Base-by-base conservation (phyloP, 2,113 vertebrate species). In the Nycticryphes semicollaris region DNA sequence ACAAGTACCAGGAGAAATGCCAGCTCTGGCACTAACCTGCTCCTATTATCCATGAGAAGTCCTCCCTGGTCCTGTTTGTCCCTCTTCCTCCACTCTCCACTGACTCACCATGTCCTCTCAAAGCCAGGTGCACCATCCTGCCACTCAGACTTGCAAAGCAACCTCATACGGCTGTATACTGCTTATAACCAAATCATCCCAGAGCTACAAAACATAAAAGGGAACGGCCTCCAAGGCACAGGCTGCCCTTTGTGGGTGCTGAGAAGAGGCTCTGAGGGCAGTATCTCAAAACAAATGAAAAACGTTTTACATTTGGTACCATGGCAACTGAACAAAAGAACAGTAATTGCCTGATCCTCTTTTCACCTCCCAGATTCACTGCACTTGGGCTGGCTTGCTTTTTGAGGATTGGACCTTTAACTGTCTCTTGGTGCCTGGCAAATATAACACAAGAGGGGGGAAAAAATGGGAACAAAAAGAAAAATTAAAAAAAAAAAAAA, bases 241-340 rank as follows among this genome's bases (percentile, higher is more conserved):
- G 16, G 4, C 30, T 73, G 74, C n/a, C 56, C 57, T 27, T 87
- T 87, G 31, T 37, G n/a, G 69, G 11, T 22, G 14, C 24, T 31
- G 37, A 57, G 19, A 90, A 79, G 48, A 76, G 51, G 24, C 35
- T 94, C 70, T 51, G 31, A 93, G 67, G 39, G 74, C 33, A 70
- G 35, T 37, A 81, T 84, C 41, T 92, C 5, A 9, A 88, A 91
- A 86, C 9, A 88, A 91, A 93, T 23, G 37, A 53, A 90, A 88
- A 93, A 77, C 1, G 3, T 88, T 90, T 90, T 88, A 57, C 16
- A 17, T 79, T 79, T 85, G 35, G 30, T 91, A 64, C 53, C 72
- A 90, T 83, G 41, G 75, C 33, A 95, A 85, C 74, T 60, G 78
- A 91, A 80, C 22, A 90, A 90, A 39, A 67, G 39, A 45, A 14